These are phyloP conservation scores for Tympanoctomys barrerae DNA, from an alignment of 2,797 vertebrate genomes.

Conservation along the genomic window DNA sequence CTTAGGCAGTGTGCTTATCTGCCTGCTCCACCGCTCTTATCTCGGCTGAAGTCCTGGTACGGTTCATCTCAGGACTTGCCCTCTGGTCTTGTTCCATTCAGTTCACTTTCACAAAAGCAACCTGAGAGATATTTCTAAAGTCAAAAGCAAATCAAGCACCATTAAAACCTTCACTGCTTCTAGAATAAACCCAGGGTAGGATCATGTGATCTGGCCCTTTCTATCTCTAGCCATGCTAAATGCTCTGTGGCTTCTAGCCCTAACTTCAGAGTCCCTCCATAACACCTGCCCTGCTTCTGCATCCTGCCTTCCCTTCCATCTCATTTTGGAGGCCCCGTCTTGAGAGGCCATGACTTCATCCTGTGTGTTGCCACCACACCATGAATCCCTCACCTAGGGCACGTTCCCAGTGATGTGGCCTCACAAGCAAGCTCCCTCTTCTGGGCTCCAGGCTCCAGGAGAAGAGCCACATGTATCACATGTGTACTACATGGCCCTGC, in stretches of 20 bases:
- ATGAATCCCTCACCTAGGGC: rapidly evolving
- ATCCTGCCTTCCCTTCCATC: not conserved
- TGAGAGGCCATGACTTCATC: not conserved
- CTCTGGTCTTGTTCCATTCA: not conserved
- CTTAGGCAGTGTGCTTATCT: not conserved
- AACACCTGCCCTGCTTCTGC: not conserved
- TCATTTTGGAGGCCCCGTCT: not conserved
- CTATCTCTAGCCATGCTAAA: not conserved
- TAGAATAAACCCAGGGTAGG: not conserved
- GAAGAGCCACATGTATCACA: not conserved
- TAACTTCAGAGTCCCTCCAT: not conserved
- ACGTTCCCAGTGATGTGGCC: rapidly evolving
- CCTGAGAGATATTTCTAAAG: not conserved
- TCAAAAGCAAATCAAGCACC: not conserved
- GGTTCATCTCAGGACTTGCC: not conserved
- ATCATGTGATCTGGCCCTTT: not conserved
- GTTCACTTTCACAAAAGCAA: not conserved
- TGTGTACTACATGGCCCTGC: not conserved
- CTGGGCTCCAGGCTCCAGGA: not conserved
- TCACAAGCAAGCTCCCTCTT: not conserved
- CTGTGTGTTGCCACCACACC: rapidly evolving
- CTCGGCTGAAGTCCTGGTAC: not conserved
- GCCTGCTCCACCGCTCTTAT: not conserved
- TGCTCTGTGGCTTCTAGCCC: not conserved
- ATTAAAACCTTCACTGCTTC: not conserved